Evolutionary conservation across 2,113 vertebrate genomes (phyloP).

Genomic region (Sorex araneus): DNA sequence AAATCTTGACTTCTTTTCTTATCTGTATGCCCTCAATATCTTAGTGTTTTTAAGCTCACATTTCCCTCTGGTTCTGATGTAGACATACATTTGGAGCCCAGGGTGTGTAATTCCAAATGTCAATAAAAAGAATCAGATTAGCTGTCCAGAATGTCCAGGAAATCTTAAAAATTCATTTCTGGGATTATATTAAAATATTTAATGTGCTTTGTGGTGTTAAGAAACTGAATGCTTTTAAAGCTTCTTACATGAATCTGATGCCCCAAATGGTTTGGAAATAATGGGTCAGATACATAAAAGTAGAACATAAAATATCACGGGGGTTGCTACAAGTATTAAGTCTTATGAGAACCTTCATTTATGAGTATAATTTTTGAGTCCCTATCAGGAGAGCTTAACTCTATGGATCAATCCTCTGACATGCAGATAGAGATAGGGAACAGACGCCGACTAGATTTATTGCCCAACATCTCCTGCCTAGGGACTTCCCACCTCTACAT

Average conservation of each 20-base stretch:
- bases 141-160: neutral
- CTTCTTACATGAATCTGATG: neutral
- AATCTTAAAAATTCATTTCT: neutral
- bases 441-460: neutral
- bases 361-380: slow-evolving; percentile 23
- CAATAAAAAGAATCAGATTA: neutral
- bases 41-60: neutral
- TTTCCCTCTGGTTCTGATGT: neutral
- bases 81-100: neutral
- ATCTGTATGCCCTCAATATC: neutral
- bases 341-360: slow-evolving; percentile 5
- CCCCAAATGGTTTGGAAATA: slow-evolving; percentile 1
- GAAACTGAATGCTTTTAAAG: slow-evolving; percentile 24
- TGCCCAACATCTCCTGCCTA: neutral
- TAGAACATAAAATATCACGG: neutral
- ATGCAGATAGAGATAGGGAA: neutral
- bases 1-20: no score
- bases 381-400: neutral
- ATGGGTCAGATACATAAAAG: neutral
- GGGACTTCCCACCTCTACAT: neutral
- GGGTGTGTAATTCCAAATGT: neutral
- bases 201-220: neutral
- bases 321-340: neutral
- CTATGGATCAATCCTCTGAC: neutral
- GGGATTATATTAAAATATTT: neutral